phyloP scores from a whole-genome alignment of 2,888 invertebrate species.

The Drosophila siamana region DNA sequence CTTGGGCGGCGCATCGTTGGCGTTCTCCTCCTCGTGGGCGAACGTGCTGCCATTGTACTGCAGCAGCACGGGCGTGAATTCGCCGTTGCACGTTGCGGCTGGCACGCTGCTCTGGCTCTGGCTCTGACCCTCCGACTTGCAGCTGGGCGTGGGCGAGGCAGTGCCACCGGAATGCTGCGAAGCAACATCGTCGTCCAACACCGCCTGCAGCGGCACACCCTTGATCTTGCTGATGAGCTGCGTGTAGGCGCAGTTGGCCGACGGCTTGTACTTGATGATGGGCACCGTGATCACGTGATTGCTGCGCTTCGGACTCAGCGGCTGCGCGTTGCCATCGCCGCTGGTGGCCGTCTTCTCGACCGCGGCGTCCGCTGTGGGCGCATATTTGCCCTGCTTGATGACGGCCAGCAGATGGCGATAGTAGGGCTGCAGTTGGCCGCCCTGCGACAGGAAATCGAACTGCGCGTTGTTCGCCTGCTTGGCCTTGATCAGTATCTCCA shows the following conservation, averaged over 20 bases:
- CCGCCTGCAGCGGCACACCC: slow-evolving; percentile 86
- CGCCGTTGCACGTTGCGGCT: slow-evolving; percentile 28
- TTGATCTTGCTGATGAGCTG: slow-evolving; percentile 94
- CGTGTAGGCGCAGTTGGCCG: slow-evolving; percentile 94
- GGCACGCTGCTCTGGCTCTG: slow-evolving; percentile 47
- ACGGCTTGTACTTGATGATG: slow-evolving; percentile 91
- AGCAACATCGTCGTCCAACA: slow-evolving; percentile 72
- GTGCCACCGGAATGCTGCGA: slow-evolving; percentile 69
- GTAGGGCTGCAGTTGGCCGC: slow-evolving; percentile 93
- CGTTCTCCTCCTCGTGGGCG: slow-evolving; percentile 64
- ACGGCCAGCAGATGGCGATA: slow-evolving; percentile 92
- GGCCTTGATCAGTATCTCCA: slow-evolving; percentile 99
- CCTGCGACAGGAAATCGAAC: slow-evolving; percentile 96
- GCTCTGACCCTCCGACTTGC: slow-evolving; percentile 58
- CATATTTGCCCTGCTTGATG: slow-evolving; percentile 89
- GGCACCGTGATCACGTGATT: slow-evolving; percentile 86
- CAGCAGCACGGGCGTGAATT: slow-evolving; percentile 82
- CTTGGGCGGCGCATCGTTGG: slow-evolving; percentile 60
- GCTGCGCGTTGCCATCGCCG: slow-evolving; percentile 41
- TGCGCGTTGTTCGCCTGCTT: slow-evolving; percentile 97
- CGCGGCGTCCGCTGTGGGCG: slow-evolving; percentile 71
- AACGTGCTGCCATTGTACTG: slow-evolving; percentile 82
- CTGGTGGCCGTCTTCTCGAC: slow-evolving; percentile 25
- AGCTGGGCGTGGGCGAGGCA: slow-evolving; percentile 66
- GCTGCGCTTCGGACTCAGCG: slow-evolving; percentile 32